phyloP scores from a whole-genome alignment of 2,113 vertebrate species.

The Gnathonemus echidnorhynchus region DNA sequence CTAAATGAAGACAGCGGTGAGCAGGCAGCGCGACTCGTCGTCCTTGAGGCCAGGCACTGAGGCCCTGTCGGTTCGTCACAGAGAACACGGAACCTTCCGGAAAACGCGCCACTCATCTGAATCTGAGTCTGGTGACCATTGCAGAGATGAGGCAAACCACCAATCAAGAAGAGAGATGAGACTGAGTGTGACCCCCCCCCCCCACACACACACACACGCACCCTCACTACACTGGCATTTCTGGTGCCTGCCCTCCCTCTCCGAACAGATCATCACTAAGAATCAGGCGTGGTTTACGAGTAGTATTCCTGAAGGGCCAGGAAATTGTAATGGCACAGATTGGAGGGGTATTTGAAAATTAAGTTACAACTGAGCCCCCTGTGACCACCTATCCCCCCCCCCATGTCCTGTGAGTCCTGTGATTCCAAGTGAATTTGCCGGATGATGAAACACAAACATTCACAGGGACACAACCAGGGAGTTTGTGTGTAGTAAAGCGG shows the following conservation, averaged over 20 bases:
- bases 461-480: not conserved
- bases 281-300: not conserved
- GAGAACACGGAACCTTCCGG: slow-evolving; percentile 23
- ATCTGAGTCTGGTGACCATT: not conserved
- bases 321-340: not conserved
- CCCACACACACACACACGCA: not conserved
- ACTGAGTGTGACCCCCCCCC: not conserved
- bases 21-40: not conserved
- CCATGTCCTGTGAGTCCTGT: not conserved
- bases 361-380: not conserved
- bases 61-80: not conserved
- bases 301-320: not conserved
- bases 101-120: not conserved
- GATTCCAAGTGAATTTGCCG: not conserved
- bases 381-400: not conserved
- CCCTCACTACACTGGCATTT: not conserved
- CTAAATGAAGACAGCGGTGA: slow-evolving; percentile 19
- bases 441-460: not conserved
- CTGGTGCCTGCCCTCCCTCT: not conserved
- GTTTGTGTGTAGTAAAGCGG: not conserved
- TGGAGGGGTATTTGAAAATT: not conserved
- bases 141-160: not conserved
- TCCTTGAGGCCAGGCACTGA: not conserved
- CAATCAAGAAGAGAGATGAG: not conserved
- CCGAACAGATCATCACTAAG: not conserved